phyloP scores from a whole-genome alignment of 1,140 invertebrate genomes.

The Aphis gossypii region DNA sequence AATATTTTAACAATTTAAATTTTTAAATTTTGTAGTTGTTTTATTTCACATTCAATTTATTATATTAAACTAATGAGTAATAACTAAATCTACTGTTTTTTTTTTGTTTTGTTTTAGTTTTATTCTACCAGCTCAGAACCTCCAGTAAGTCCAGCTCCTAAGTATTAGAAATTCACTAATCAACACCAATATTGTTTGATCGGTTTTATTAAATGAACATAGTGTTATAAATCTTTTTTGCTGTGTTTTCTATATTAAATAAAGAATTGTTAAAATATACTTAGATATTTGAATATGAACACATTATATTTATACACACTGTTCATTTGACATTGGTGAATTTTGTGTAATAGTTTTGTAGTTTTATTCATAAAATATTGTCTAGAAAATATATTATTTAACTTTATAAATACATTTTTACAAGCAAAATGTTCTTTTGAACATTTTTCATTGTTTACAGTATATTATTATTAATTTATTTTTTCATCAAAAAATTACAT shows the following conservation, averaged over 20 bases:
- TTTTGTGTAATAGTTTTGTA: conserved; percentile 8
- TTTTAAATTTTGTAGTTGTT: neutral
- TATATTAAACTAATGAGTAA: neutral
- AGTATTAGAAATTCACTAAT: conserved; percentile 32
- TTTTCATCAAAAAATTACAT: neutral
- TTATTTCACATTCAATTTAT: neutral
- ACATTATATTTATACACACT: neutral
- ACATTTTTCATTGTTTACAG: neutral
- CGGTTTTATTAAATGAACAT: conserved; percentile 16
- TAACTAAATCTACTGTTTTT: neutral
- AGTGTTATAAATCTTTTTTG: conserved; percentile 30
- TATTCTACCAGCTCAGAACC: conserved; percentile 13
- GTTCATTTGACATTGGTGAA: neutral
- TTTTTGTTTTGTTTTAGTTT: conserved; percentile 32
- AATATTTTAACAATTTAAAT: neutral
- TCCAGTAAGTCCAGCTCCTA: conserved; percentile 47
- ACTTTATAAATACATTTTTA: neutral
- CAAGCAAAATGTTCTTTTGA: neutral
- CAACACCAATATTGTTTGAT: neutral
- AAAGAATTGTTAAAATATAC: neutral
- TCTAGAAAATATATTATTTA: conserved; percentile 10
- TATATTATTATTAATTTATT: neutral
- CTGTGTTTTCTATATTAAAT: neutral
- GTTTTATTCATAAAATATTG: conserved; percentile 29
- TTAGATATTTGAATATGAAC: conserved; percentile 8